These are phyloP conservation scores for Silurus meridionalis DNA, from an alignment of 2,113 vertebrate species.

Conservation along the genomic window DNA sequence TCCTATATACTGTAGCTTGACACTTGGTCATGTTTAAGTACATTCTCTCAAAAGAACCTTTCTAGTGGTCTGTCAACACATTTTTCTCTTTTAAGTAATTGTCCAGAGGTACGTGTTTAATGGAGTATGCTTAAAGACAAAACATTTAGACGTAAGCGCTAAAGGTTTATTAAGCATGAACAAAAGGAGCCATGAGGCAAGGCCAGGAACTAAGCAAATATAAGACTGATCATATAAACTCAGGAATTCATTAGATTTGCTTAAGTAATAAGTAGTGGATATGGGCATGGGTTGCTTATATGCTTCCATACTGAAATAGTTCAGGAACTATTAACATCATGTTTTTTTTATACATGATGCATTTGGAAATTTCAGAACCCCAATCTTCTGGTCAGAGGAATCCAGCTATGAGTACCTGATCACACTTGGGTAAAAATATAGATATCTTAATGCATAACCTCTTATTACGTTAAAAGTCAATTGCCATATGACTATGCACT, in stretches of 20 bases:
- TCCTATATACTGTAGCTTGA: neutral
- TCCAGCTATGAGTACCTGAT: no score
- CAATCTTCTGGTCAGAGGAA: neutral
- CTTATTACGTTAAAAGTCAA: no score
- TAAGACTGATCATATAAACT: neutral
- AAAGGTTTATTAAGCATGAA: neutral
- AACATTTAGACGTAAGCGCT: neutral
- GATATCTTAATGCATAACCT: no score
- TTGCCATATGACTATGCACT: no score
- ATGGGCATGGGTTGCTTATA: neutral
- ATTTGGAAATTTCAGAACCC: neutral
- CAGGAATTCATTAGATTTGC: neutral
- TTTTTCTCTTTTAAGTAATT: neutral
- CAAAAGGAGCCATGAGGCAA: neutral
- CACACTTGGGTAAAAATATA: no score
- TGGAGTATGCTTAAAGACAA: neutral
- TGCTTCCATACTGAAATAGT: neutral
- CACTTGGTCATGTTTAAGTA: neutral
- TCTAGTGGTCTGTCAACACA: neutral
- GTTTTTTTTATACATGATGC: neutral
- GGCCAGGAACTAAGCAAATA: neutral
- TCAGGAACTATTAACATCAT: neutral
- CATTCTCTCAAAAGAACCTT: neutral
- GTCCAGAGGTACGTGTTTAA: neutral
- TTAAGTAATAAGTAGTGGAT: neutral